Base-by-base conservation (phyloP, 1,140 invertebrate species). In the Bursaphelenchus mucronatus region DNA sequence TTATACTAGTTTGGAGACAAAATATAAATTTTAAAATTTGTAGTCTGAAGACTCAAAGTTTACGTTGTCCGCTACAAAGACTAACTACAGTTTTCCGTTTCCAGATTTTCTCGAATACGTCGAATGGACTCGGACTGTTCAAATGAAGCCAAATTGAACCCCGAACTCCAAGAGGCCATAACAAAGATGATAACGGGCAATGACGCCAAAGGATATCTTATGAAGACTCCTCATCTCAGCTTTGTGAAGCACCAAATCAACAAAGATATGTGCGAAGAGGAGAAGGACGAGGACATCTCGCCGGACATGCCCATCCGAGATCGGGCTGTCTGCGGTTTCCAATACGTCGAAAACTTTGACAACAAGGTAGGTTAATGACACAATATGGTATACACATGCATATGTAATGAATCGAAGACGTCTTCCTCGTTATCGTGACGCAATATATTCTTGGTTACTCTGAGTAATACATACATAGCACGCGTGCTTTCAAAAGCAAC, bases 341-440 rank as follows among this genome's bases (percentile, higher is more conserved):
- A 15, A 41, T 65, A 63, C 55, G 61, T 63, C 11, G 61, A 63
- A 8, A 63, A 63, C 55, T 45, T 64, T 58, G 43, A 63, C 58
- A 63, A 61, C 62, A n/a, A n/a, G 30, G 61, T 63, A 4, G 6
- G 61, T 43, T 63, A 50, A 17, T 50, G 49, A 50, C 15, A 50
- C 1, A 50, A 50, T 17, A 50, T 30, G 49, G 15, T 47, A 13
- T 13, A 47, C n/a, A 11, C 11, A 47, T 13, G 49, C 15, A 50
- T 17, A 5, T 50, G 49, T 30, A 17, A 30, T 50, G 1, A 50
- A 50, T 15, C 5, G n/a, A n/a, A n/a, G n/a, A 50, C 49, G 49
- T 30, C 15, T 50, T 50, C 49, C 15, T 15, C 15, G 5, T 15
- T 17, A 17, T 17, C 1, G 5, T 50, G 49, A 30, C 15, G 19